These are phyloP conservation scores for Phymorhynchus buccinoides DNA, from an alignment of 1,140 invertebrate genomes.

Conservation along the genomic window DNA sequence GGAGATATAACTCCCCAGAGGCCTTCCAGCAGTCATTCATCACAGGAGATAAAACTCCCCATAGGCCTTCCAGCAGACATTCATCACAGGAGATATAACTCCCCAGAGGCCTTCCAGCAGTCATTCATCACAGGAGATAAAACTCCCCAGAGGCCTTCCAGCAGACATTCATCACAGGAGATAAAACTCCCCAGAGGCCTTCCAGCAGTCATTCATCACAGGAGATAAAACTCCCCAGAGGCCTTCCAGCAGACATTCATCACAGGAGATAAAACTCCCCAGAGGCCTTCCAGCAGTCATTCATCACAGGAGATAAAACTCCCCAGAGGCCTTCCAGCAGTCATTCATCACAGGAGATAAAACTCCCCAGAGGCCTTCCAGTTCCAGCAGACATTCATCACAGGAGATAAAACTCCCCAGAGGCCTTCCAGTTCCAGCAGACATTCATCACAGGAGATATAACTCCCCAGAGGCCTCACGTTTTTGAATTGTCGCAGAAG, in stretches of 20 bases:
- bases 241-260: neutral
- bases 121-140: neutral
- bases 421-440: too few species aligned
- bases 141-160: too few species aligned
- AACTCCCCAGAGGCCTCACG: constrained; percentile 54
- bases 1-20: too few species aligned
- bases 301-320: neutral
- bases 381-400: neutral
- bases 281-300: neutral
- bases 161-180: neutral
- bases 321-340: too few species aligned
- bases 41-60: neutral
- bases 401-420: neutral
- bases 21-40: neutral
- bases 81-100: neutral
- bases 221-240: too few species aligned
- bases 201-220: neutral
- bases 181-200: too few species aligned
- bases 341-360: neutral
- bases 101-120: too few species aligned
- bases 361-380: neutral
- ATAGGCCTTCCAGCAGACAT: neutral
- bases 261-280: neutral
- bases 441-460: neutral
- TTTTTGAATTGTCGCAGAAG: constrained; percentile 96